These are phyloP conservation scores for Microplitis mediator DNA, from an alignment of 1,140 invertebrate genomes.

Conservation along the genomic window DNA sequence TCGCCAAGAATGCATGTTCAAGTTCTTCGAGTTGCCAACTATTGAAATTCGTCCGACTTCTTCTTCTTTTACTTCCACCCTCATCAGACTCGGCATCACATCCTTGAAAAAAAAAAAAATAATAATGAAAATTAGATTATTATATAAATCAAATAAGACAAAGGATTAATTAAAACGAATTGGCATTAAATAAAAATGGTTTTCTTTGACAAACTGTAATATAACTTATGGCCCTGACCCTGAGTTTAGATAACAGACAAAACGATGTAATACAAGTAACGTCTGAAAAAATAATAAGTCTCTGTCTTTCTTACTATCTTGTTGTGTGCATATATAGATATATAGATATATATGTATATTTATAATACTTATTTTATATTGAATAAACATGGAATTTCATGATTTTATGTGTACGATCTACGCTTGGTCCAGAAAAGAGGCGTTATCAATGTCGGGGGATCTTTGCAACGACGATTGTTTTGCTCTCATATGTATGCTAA, in stretches of 20 bases:
- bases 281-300: neutral
- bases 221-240: conserved; percentile 15
- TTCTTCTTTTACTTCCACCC: conserved; percentile 75
- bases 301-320: neutral
- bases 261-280: neutral
- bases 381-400: conserved; percentile 62
- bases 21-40: conserved; percentile 99
- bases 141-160: neutral
- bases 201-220: neutral
- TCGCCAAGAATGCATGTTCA: conserved; percentile 93
- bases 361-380: conserved; percentile 44
- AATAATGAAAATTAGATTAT: neutral
- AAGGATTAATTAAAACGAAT: neutral
- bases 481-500: conserved; percentile 57
- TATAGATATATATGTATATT: neutral
- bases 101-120: conserved; percentile 45
- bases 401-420: conserved; percentile 56
- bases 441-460: conserved; percentile 37
- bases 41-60: conserved; percentile 97
- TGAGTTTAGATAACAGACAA: conserved; percentile 15
- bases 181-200: no score
- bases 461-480: conserved; percentile 46
- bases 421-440: conserved; percentile 21
- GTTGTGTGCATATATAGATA: neutral
- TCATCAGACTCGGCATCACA: conserved; percentile 71